Evolutionary conservation across 2,888 invertebrate genomes (phyloP).

Genomic region (Noctua janthe): DNA sequence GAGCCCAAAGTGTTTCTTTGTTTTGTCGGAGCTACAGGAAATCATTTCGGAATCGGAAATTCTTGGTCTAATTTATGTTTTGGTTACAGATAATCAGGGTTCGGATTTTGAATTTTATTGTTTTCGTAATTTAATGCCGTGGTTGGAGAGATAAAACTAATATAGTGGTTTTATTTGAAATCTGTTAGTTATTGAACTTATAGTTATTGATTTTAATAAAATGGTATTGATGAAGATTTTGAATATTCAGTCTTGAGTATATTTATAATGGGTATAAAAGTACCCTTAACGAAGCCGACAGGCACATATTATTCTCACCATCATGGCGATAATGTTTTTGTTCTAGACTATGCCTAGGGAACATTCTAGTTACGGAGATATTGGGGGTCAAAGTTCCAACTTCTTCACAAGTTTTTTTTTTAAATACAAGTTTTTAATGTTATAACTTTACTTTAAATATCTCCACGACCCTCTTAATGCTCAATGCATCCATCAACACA

Average conservation of each 20-base stretch:
- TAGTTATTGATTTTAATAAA: not conserved
- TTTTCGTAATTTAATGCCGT: slow-evolving; percentile 21
- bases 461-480: no score
- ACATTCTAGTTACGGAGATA: no score
- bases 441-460: no score
- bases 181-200: not conserved
- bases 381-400: no score
- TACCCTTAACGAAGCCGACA: no score
- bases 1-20: slow-evolving; percentile 52
- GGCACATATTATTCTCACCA: no score
- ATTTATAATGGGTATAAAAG: not conserved
- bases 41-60: slow-evolving; percentile 56
- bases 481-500: no score
- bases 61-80: slow-evolving; percentile 57
- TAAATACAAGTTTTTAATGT: no score
- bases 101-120: slow-evolving; percentile 42
- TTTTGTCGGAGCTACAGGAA: slow-evolving; percentile 44
- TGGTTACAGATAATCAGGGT: slow-evolving; percentile 41
- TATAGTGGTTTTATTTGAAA: slow-evolving; percentile 2
- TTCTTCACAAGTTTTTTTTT: no score
- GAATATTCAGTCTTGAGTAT: not conserved
- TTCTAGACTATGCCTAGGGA: no score
- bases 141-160: slow-evolving; percentile 4
- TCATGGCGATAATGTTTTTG: no score
- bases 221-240: not conserved